Evolutionary conservation across 2,797 vertebrate genomes (phyloP), one percentile per base, ranked within the genome.

Genomic region (Pangasius krempfi): DNA sequence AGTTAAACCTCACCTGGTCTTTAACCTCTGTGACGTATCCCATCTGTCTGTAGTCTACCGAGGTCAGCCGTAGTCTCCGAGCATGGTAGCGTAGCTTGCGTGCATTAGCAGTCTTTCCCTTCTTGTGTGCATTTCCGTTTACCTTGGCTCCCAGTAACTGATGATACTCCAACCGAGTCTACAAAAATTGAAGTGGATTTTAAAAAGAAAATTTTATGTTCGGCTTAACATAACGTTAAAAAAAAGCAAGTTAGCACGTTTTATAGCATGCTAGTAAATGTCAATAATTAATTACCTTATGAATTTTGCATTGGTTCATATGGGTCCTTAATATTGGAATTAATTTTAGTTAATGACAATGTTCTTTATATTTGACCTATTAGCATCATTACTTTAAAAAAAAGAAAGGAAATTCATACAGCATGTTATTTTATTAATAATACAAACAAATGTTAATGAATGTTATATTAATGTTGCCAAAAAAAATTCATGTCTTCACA

Each of bases 1-100:
- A 40, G 25, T 56, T n/a, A 44, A 84, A 7, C 62, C 92, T 89
- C 68, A 97, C 96, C 94, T 97, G 96, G 89, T 97, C 96, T 93
- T 97, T 97, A 54, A 97, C 93, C 85, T 95, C 95, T 0, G 95
- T 96, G 81, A 97, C 95, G 12, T 95, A 96, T 76, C 96, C 96
- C 92, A 92, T 89, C 9, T 79, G 91, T 90, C 96, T 95, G 94
- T 96, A 96, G 93, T 97, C 96, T 0, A 96, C 91, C 40, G 82
- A 52, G 70, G 47, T 54, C 27, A 82, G 44, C 0, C 93, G 90
- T 5, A 92, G 87, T 81, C 88, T 93, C 84, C 75, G 92, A 2
- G 95, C 95, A 1, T 86, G 90, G 73, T 88, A 33, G 10, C 92
- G 94, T 73, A 97, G 93, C n/a, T 78, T 91, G 16, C 88, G 91